phyloP scores from a whole-genome alignment of 2,113 vertebrate species.

The Craseonycteris thonglongyai region DNA sequence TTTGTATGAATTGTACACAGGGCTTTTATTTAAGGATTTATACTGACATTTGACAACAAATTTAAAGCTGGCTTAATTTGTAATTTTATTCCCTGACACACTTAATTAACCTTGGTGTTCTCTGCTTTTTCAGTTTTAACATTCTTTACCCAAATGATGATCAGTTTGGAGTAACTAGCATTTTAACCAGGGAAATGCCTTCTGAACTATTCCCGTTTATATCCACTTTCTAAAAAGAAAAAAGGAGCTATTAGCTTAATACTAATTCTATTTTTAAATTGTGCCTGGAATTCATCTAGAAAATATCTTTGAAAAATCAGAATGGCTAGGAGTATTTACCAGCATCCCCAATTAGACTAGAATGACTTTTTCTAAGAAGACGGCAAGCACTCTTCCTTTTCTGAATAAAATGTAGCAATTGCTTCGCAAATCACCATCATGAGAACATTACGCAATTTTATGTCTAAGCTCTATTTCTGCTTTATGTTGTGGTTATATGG shows the following conservation, averaged over 20 bases:
- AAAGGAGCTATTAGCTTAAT: background rate
- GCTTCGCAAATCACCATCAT: slow-evolving; percentile 57
- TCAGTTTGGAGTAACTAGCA: background rate
- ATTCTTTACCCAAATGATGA: background rate
- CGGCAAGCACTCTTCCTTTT: slow-evolving; percentile 44
- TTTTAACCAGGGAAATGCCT: background rate
- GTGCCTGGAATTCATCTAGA: slow-evolving; percentile 51
- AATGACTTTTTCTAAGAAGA: slow-evolving; percentile 49
- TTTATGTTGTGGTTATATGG: slow-evolving; percentile 26
- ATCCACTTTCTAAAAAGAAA: background rate
- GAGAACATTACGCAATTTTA: slow-evolving; percentile 31
- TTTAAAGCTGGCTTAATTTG: slow-evolving; percentile 32
- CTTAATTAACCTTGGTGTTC: background rate
- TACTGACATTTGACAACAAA: background rate
- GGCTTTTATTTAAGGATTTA: slow-evolving; percentile 24
- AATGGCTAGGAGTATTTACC: slow-evolving; percentile 49
- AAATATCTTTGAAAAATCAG: slow-evolving; percentile 58
- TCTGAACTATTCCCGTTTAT: background rate
- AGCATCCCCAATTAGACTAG: slow-evolving; percentile 54
- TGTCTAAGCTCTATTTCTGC: slow-evolving; percentile 49
- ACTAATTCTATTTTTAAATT: slow-evolving; percentile 60
- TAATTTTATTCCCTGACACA: background rate
- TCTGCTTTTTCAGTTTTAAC: background rate
- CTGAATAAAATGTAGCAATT: slow-evolving; percentile 67
- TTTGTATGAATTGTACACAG: background rate